phyloP scores from a whole-genome alignment of 2,113 vertebrate species.

The Psilopogon haemacephalus region DNA sequence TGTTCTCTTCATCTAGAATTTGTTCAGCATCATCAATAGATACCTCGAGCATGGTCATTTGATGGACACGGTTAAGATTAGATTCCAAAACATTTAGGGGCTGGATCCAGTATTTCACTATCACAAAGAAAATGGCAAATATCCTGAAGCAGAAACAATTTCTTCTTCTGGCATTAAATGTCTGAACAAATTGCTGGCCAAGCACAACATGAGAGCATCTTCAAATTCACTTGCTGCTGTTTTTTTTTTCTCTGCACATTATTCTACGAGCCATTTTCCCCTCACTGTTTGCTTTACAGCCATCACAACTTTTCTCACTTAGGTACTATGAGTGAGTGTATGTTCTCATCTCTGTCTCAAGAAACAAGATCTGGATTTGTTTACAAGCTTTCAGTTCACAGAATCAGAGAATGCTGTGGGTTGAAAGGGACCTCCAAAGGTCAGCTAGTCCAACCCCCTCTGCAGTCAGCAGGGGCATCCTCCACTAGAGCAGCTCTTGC shows the following conservation, averaged over 20 bases:
- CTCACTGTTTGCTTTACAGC: not conserved
- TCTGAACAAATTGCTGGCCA: not conserved
- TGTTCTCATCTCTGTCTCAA: not conserved
- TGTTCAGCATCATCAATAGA: slow-evolving; percentile 56
- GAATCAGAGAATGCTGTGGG: too few species aligned
- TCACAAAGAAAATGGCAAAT: not conserved
- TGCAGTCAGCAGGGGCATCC: too few species aligned
- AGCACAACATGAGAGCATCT: not conserved
- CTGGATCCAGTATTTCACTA: not conserved
- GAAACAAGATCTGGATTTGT: not conserved
- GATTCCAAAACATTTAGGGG: slow-evolving; percentile 47
- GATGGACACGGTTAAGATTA: slow-evolving; percentile 43
- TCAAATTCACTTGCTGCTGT: not conserved
- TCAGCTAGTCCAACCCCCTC: too few species aligned
- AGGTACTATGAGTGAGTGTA: not conserved
- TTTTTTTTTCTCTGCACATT: not conserved
- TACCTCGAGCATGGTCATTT: slow-evolving; percentile 54
- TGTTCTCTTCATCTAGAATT: slow-evolving; percentile 54
- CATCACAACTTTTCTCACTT: not conserved
- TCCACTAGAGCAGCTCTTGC: not conserved
- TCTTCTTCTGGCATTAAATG: not conserved
- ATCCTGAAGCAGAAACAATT: slow-evolving; percentile 15
- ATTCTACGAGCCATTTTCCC: not conserved
- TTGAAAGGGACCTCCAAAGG: too few species aligned
- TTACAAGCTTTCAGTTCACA: not conserved